Percentiles rank a stretch among this genome's conserved stretches.
Evolutionary conservation across 2,888 invertebrate genomes (phyloP).

Genomic region (Hartigia nigra): DNA sequence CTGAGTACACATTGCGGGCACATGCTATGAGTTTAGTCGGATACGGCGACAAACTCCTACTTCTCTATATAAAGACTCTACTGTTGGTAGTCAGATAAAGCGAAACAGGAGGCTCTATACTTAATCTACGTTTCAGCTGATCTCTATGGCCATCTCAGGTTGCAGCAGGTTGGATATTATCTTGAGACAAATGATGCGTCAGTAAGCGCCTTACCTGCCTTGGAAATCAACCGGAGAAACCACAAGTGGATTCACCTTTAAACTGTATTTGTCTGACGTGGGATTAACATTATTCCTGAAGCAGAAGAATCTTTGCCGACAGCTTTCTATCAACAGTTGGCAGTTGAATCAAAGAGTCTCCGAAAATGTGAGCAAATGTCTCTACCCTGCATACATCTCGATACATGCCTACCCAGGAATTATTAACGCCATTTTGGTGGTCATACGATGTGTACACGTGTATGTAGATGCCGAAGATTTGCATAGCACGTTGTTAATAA

Average conservation of each 20-base stretch:
- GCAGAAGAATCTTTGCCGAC: neutral
- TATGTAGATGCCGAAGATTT: constrained; percentile 22
- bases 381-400: neutral
- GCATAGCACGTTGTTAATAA: constrained; percentile 46
- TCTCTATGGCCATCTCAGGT: constrained; percentile 33
- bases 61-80: neutral
- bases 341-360: neutral
- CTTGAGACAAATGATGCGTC: constrained; percentile 33
- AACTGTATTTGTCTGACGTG: neutral
- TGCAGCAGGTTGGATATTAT: constrained; percentile 32
- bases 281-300: neutral
- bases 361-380: neutral
- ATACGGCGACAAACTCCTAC: neutral
- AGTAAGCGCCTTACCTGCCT: neutral
- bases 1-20: neutral
- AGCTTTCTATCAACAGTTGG: neutral
- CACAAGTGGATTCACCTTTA: neutral
- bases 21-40: neutral
- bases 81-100: constrained; percentile 19
- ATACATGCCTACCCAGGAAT: neutral
- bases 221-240: neutral
- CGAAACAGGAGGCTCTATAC: constrained; percentile 23
- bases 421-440: neutral
- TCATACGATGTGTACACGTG: neutral
- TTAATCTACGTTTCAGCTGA: constrained; percentile 37